Base-by-base conservation (phyloP, 2,113 vertebrate species). In the Sclerurus mexicanus region DNA sequence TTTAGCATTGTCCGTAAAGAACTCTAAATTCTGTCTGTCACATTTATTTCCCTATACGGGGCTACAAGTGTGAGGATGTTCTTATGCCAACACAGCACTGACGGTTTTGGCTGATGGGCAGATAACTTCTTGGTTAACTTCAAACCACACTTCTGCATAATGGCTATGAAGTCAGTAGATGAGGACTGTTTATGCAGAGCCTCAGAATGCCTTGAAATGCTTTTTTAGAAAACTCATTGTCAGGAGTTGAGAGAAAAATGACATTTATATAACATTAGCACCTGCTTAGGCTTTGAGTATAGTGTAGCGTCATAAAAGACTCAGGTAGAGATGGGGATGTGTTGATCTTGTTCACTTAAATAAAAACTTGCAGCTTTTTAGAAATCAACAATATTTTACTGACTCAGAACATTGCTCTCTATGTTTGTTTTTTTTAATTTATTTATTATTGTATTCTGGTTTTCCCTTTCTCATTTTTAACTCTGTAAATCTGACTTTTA, bases 371-470 rank as follows among this genome's bases (percentile, higher is more conserved):
- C 33, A 42, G 8, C 19, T 60, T 62, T 23, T 28, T 91, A 74
- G 64, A 71, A 81, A 62, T 67, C 8, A 47, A 30, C 13, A 55
- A 8, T 37, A 18, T 46, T 73, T 80, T 68, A 19, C 22, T 55
- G 22, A 79, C 9, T 7, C 15, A 20, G 24, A 44, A 3, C 2
- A 0, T 44, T 72, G 13, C 37, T 93, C 10, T 33, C 12, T 53
- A 18, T 9, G 17, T 11, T 2, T 53, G n/a, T n/a, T n/a, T 16
- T 53, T 1, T 4, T 59, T 35, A 16, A 4, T 30, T n/a, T 35
- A 14, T 37, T 46, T 52, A 49, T 11, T 33, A 56, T 15, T 40
- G 17, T n/a, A 20, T 55, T 80, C 30, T 47, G 4, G 2, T 75
- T 93, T 75, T 47, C 31, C 20, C 33, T 33, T 84, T 25, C 20